Evolutionary conservation across 2,888 invertebrate species (phyloP).

Genomic region (Drosophila helvetica): DNA sequence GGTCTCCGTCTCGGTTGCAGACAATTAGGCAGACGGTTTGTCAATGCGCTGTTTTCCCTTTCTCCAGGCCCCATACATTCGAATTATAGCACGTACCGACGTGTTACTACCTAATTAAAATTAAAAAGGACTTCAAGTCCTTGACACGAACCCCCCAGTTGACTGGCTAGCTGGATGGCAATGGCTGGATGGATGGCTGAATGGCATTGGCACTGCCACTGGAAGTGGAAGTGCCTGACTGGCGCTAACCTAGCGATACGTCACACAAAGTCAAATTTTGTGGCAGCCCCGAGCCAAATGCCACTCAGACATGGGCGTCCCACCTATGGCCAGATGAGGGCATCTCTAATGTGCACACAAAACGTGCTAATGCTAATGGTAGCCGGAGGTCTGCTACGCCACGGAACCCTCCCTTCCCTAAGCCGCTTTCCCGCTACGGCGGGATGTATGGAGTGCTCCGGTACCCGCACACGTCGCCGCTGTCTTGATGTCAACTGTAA

Average conservation of each 20-base stretch:
- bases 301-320: slow-evolving; percentile 64
- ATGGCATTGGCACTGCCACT: not conserved
- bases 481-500: slow-evolving; percentile 48
- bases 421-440: too few species aligned
- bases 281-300: slow-evolving; percentile 74
- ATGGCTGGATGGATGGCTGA: too few species aligned
- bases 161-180: too few species aligned
- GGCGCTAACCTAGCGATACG: slow-evolving; percentile 48
- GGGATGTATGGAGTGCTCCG: slow-evolving; percentile 5
- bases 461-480: slow-evolving; percentile 43
- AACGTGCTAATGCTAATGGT: slow-evolving; percentile 50
- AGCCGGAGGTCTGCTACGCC: slow-evolving; percentile 15
- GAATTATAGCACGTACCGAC: slow-evolving; percentile 69
- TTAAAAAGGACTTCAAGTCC: slow-evolving; percentile 69
- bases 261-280: slow-evolving; percentile 69
- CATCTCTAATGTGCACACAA: slow-evolving; percentile 53
- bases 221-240: not conserved
- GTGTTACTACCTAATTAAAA: slow-evolving; percentile 79
- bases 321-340: slow-evolving; percentile 41
- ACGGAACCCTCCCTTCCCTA: not conserved
- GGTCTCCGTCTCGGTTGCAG: slow-evolving; percentile 46
- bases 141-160: slow-evolving; percentile 67
- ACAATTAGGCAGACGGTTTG: slow-evolving; percentile 60
- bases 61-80: slow-evolving; percentile 14
- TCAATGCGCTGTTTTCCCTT: slow-evolving; percentile 27